Base-by-base conservation (phyloP, 2,888 invertebrate species). In the Aspidiotus destructor region DNA sequence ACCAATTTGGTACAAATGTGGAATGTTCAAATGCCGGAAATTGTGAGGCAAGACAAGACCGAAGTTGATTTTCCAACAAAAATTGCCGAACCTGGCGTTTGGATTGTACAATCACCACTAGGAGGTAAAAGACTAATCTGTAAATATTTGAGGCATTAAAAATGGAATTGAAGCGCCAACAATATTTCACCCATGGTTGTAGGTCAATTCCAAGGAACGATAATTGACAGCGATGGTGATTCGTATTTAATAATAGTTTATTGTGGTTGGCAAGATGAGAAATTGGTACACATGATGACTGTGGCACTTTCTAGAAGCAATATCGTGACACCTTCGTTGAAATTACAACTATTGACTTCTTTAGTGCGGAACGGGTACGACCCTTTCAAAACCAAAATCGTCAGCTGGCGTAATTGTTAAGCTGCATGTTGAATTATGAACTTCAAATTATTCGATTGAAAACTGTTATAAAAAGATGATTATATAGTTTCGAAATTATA, bases 351-450 rank as follows among this genome's bases (percentile, higher is more conserved):
- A 48, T 72, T 73, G 10, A 71, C 72, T n/a, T 62, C 72, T 3
- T 62, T 74, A 9, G 70, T 73, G 15, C 71, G 72, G 67, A 71
- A 73, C 40, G 74, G 74, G 10, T 74, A 72, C 62, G 71, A 72
- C 55, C 73, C 73, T 16, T 63, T 69, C 7, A 60, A 64, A 55
- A 73, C 72, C 48, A 74, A 72, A 71, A 71, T 74, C 44, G 71
- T 74, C 7, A 72, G 73, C 11, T 74, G 73, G 74, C 71, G 72
- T 44, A 72, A 73, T 62, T 74, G 74, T 44, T 70, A 41, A 68
- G 44, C 7, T 15, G 17, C 13, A 68, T 0, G 15, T 57, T 48
- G 2, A 48, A 52, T 6, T 17, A 60, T 7, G 53, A 60, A 44
- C 11, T 64, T 55, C n/a, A 69, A 69, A 11, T 70, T 57, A 54